Conservation (phyloP, 2,113 vertebrate genomes). For the Tenebrosternarchus preto region DNA sequence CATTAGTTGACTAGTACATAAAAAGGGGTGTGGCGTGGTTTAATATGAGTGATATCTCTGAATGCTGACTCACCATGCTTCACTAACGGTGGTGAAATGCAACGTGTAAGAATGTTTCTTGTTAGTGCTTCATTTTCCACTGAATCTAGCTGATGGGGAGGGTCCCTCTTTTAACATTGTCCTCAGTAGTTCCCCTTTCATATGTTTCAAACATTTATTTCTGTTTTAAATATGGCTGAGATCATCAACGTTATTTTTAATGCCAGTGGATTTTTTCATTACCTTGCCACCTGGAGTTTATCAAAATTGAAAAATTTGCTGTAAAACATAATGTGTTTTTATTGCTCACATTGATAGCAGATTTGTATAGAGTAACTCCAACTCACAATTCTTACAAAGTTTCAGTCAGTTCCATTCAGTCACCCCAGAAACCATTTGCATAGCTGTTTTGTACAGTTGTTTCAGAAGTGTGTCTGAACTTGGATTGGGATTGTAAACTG, state of each 20-base stretch:
- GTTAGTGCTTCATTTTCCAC: slow-evolving; percentile 20
- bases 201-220: background rate
- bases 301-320: background rate
- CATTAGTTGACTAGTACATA: slow-evolving; percentile 68
- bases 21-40: slow-evolving; percentile 67
- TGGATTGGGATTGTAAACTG: background rate
- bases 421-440: too few relatives aligned
- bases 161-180: slow-evolving; percentile 5
- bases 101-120: slow-evolving; percentile 1
- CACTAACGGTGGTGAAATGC: slow-evolving; percentile 6
- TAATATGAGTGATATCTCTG: slow-evolving; percentile 62
- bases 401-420: too few relatives aligned
- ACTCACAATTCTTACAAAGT: background rate
- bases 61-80: slow-evolving; percentile 52
- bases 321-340: background rate
- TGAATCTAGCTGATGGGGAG: slow-evolving; percentile 38
- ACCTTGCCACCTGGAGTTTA: background rate
- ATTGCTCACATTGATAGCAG: background rate
- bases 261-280: background rate
- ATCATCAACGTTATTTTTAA: background rate
- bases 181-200: background rate
- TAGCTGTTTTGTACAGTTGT: too few relatives aligned
- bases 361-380: background rate
- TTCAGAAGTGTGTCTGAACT: too few relatives aligned
- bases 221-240: background rate